Base-by-base conservation (phyloP, 2,888 invertebrate species). In the Lasioglossum figueresi region DNA sequence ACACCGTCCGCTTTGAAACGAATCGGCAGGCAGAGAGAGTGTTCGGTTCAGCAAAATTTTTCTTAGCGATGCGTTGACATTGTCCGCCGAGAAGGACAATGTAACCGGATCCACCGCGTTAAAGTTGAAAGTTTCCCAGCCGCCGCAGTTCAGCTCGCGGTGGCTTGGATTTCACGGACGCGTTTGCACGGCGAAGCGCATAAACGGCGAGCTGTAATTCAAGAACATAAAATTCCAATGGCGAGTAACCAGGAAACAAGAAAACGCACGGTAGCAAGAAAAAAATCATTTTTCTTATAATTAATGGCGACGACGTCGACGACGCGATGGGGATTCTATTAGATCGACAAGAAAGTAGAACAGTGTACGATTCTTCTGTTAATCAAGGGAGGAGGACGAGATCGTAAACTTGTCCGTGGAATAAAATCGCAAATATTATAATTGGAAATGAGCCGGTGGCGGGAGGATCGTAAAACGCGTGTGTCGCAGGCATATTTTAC, bases 371-470 rank as follows among this genome's bases (percentile, higher is more conserved):
- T 68, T 70, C 37, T 59, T 56, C 56, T 76, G 68, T 87, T 88
- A 89, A 88, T 88, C 83, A 85, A 88, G 84, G 59, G 72, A 88
- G 85, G 52, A 71, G 70, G 72, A 72, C 71, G 40, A 66, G 68
- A 82, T 82, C 76, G 81, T 88, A 72, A 76, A 72, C 10, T 19
- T 31, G 52, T 19, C 5, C 34, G 43, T 34, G 31, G 66, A 37
- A 76, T 34, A 74, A 79, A 84, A 72, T 74, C 63, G 72, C 52
- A 83, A 74, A 77, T 59, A 84, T 84, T 75, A 71, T 71, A 74
- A 84, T 78, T 83, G 70, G 70, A 83, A 83, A 84, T 75, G 70
- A 73, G 23, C 34, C 23, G 19, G 23, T 34, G 34, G 45, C 45
- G 45, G 45, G 45, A 45, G 16, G 45, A 45, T 45, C 16, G 45